Percentiles rank a stretch among this genome's conserved stretches.
Conservation (phyloP, 2,888 invertebrate species). For the Dioctria linearis region DNA sequence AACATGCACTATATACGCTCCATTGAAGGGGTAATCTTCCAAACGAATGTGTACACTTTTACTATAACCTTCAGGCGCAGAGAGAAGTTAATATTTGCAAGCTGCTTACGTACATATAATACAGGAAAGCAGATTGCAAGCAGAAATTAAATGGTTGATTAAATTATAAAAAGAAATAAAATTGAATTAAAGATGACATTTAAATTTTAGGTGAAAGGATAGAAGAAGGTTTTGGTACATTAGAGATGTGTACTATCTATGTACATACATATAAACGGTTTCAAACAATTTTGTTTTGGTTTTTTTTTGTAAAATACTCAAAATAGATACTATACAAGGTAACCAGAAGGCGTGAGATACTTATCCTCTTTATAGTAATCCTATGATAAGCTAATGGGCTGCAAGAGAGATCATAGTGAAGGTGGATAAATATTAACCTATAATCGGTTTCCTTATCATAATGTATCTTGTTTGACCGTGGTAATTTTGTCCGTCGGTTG, state of each 20-base stretch:
- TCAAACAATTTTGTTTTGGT: too few species aligned
- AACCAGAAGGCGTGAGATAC: neutral
- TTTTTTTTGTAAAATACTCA: too few species aligned
- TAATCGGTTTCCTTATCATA: conserved; percentile 12
- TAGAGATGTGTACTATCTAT: neutral
- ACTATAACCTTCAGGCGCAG: neutral
- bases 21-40: conserved; percentile 18
- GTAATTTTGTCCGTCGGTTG: neutral
- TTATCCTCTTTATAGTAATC: neutral
- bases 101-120: neutral
- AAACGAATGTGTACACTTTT: neutral
- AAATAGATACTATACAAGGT: too few species aligned
- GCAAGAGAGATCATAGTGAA: neutral
- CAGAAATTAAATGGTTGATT: conserved; percentile 26
- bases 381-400: conserved; percentile 4
- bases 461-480: conserved; percentile 13
- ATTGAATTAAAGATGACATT: conserved; percentile 4
- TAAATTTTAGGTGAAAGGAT: neutral
- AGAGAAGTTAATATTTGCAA: conserved; percentile 19
- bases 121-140: conserved; percentile 7
- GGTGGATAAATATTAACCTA: neutral
- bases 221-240: neutral
- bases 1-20: too few species aligned
- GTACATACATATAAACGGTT: too few species aligned
- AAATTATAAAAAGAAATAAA: neutral